Base-by-base conservation (phyloP, 1,140 invertebrate species). In the Hylaeus anthracinus region DNA sequence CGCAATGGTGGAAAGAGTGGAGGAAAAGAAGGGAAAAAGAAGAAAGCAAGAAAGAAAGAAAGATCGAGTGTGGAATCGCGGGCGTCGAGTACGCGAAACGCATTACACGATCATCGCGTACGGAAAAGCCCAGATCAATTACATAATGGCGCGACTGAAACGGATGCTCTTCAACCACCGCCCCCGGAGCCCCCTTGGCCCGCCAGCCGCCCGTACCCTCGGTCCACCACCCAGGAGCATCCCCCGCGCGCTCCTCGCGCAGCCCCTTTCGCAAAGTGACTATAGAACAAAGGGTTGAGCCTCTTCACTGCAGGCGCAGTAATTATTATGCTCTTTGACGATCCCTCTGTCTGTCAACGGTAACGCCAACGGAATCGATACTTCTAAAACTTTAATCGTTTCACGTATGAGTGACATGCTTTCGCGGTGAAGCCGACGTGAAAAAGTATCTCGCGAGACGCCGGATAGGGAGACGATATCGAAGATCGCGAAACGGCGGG, bases 291-390 rank as follows among this genome's bases (percentile, higher is more conserved):
- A 93, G 91, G 91, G 91, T 92, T 92, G 90, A 93, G 90, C 88
- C 91, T 93, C 91, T 92, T 91, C 91, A 92, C 92, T 91, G 88
- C 88, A 91, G 90, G 92, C 88, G 87, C 89, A 91, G 92, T 93
- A 92, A 93, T 93, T 92, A 93, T 93, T 93, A 93, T 93, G 92
- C 92, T 93, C 90, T 91, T 91, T 91, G 90, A 91, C 90, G 89
- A 91, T 90, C 90, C 89, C 90, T 90, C 86, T 90, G 90, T 90
- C 90, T 91, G 90, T 92, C 90, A 91, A 89, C 86, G 89, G 66
- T 90, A 88, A 88, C 87, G 88, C 90, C 85, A 77, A 72, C 75
- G 70, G 85, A 91, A 92, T 92, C 89, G 90, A 92, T 92, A 92
- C 89, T 91, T 87, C 87, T 91, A 89, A 90, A 91, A 88, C 85